Evolutionary conservation across 2,113 vertebrate species (phyloP).

Genomic region (Dendropsophus ebraccatus): DNA sequence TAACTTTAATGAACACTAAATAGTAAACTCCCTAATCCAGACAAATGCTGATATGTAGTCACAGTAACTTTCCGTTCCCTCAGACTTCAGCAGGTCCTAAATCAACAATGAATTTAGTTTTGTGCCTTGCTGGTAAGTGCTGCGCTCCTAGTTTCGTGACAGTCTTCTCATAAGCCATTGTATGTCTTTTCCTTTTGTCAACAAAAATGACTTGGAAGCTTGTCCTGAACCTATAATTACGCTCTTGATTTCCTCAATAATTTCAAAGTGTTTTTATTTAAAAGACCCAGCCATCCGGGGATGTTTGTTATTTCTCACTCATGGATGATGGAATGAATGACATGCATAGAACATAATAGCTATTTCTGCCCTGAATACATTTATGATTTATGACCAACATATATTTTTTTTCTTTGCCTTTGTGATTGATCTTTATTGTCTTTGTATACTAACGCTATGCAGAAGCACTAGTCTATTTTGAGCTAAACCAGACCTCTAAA

Average conservation of each 20-base stretch:
- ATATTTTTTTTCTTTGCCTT: constrained; percentile 81
- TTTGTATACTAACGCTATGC: constrained; percentile 91
- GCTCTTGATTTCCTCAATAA: constrained; percentile 65
- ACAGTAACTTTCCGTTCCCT: background rate
- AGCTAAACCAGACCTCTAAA: constrained; percentile 95
- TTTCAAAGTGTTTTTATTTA: constrained; percentile 67
- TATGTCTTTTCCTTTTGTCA: constrained; percentile 56
- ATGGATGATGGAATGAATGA: constrained; percentile 79
- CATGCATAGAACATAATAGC: constrained; percentile 82
- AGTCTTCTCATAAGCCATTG: constrained; percentile 34
- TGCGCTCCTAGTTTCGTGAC: background rate
- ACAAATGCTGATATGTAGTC: background rate
- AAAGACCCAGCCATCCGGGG: constrained; percentile 68
- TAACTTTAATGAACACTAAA: background rate
- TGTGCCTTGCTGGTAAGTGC: background rate
- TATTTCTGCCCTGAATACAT: constrained; percentile 81
- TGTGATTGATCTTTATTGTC: constrained; percentile 92
- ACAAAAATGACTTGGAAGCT: constrained; percentile 63
- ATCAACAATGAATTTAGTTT: background rate
- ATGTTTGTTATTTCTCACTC: constrained; percentile 85
- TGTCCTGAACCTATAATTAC: constrained; percentile 66
- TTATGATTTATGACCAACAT: constrained; percentile 91
- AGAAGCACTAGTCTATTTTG: constrained; percentile 94
- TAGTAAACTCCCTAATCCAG: background rate
- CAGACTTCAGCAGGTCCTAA: background rate